A percentile compares a stretch with the other conserved stretches of the same genome.
Conservation (phyloP, 2,113 vertebrate genomes). For the Ptilonorhynchus violaceus region DNA sequence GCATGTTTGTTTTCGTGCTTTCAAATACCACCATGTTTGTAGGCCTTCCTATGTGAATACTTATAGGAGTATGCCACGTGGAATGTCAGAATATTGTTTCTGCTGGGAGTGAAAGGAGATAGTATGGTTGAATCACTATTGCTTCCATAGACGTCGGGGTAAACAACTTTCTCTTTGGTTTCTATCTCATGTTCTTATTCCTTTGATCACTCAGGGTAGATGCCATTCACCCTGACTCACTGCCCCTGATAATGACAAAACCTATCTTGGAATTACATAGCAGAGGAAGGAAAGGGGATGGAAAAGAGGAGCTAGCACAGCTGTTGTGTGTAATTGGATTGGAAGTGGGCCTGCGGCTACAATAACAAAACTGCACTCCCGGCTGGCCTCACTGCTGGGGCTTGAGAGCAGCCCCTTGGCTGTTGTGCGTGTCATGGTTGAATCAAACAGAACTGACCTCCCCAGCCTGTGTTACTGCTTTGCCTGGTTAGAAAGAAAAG, state of each 20-base stretch:
- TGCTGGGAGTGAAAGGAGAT: neutral
- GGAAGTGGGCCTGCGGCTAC: conserved; percentile 45
- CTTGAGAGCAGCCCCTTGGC: conserved; percentile 27
- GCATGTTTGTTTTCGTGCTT: neutral
- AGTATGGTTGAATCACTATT: neutral
- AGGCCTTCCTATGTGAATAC: neutral
- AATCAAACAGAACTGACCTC: conserved; percentile 3
- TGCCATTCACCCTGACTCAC: neutral
- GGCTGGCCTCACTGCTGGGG: neutral
- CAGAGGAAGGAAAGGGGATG: neutral
- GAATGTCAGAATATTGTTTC: neutral
- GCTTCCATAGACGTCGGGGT: neutral
- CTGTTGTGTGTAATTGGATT: conserved; percentile 54
- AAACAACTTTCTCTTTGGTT: neutral
- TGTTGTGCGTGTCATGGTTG: neutral
- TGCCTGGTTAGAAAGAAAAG: neutral
- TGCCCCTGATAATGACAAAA: neutral
- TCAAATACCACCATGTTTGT: neutral
- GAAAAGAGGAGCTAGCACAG: conserved; percentile 21
- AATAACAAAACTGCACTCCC: conserved; percentile 9
- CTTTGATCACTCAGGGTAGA: neutral
- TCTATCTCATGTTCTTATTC: neutral
- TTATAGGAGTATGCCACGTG: neutral
- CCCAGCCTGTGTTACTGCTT: neutral
- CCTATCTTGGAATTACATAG: neutral